These are phyloP conservation scores for Temnothorax unifasciatus DNA, from an alignment of 2,888 invertebrate genomes.

Conservation along the genomic window DNA sequence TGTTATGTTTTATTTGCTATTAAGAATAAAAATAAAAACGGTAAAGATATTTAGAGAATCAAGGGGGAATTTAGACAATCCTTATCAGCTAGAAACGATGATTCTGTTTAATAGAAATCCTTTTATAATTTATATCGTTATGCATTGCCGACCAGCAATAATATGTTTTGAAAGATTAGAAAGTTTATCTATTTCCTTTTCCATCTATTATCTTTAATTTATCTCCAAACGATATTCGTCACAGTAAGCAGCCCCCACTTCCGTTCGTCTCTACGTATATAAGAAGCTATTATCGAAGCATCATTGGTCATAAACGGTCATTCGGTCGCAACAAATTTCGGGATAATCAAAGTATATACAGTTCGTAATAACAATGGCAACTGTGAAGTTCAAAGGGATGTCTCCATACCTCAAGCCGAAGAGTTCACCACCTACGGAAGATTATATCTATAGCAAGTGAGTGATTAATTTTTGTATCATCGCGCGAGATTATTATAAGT, in stretches of 20 bases:
- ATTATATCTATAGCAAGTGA: slow-evolving; percentile 87
- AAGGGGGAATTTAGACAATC: no score
- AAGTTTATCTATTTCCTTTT: neutral
- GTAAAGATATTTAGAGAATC: no score
- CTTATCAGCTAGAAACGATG: no score
- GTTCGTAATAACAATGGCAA: slow-evolving; percentile 86
- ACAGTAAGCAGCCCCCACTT: slow-evolving; percentile 30
- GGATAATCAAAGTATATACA: neutral
- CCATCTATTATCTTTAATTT: neutral
- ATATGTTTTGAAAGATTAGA: neutral
- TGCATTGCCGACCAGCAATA: neutral
- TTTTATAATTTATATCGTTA: neutral
- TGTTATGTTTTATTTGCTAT: neutral
- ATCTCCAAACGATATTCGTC: slow-evolving; percentile 2
- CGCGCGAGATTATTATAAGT: neutral
- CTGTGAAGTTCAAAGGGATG: slow-evolving; percentile 86
- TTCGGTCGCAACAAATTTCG: neutral
- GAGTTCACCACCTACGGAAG: slow-evolving; percentile 85
- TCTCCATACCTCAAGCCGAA: slow-evolving; percentile 86
- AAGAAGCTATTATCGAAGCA: slow-evolving; percentile 9
- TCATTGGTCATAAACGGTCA: neutral
- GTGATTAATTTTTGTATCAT: slow-evolving; percentile 3
- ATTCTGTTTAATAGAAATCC: neutral
- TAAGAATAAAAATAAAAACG: slow-evolving; percentile 4
- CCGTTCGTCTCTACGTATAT: slow-evolving; percentile 14